Conservation (phyloP, 2,797 vertebrate genomes). For the Chiloscyllium punctatum region DNA sequence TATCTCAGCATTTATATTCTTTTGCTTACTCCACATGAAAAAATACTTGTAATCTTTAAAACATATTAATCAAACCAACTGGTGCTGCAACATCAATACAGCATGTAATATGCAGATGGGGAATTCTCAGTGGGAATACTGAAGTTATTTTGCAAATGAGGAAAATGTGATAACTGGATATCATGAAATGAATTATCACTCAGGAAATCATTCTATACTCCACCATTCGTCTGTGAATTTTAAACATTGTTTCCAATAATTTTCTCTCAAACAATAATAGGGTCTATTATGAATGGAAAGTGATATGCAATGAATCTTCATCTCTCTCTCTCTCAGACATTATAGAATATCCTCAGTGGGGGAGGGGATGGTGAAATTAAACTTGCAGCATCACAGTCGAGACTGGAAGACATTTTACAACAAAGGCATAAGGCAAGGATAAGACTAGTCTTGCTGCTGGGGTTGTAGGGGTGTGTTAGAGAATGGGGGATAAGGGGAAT, state of each 20-base stretch:
- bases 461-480: not conserved
- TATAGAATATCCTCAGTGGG: not conserved
- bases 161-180: not conserved
- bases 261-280: not conserved
- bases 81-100: slow-evolving; percentile 24
- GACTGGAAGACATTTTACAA: not conserved
- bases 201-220: not conserved
- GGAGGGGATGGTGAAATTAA: not conserved
- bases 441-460: not conserved
- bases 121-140: slow-evolving; percentile 14
- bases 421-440: not conserved
- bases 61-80: not conserved
- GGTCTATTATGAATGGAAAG: not conserved
- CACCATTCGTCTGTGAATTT: not conserved
- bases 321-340: slow-evolving; percentile 6
- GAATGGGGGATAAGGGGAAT: not conserved
- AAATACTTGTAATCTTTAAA: not conserved
- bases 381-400: not conserved
- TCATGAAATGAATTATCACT: slow-evolving; percentile 32
- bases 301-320: not conserved
- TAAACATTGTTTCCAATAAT: slow-evolving; percentile 8
- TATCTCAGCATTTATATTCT: not conserved
- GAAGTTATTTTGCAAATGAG: slow-evolving; percentile 12
- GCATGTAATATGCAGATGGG: not conserved
- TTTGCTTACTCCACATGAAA: not conserved